Evolutionary conservation across 30 jellyfish, hydroid and myxozoan genomes (phyloP), one percentile per base, ranked within the genome.

Genomic region (Rhopilema esculentum): DNA sequence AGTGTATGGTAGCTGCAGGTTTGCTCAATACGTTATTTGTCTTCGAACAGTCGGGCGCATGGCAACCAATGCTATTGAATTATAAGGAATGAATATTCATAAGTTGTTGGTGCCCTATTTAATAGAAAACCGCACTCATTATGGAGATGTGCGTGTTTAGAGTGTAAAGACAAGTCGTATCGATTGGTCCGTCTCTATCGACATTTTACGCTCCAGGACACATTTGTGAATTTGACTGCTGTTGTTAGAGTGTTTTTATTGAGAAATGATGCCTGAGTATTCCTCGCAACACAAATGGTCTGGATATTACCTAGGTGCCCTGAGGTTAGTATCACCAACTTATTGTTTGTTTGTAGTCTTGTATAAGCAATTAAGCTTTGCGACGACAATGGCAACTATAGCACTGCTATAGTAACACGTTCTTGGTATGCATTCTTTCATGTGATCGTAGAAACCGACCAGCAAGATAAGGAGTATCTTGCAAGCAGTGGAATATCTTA

Each of bases 261-360:
- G 86, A 88, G 91, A 26, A 19, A 88, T 88, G 96, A 91, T 91
- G 97, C 97, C 94, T 48, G 97, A 91, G 82, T 91, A 69, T 75
- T 69, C 97, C 52, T 71, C 95, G 77, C 95, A 83, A 67, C 91
- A 83, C 91, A 91, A 91, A 67, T 91, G 97, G 97, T 86, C 91
- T 1, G 97, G 97, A 28, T 91, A 91, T 52, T 84, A 91, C 81
- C 85, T 76, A 24, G 87, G 89, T 32, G 87, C 95, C 61, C 64
- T 80, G 57, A 29, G 97, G 97, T 91, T 32, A 16, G 97, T 88
- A 62, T 81, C 33, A 21, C 31, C 23, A 4, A 22, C 16, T 69
- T 12, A 23, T 83, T 70, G 80, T 66, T 83, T 71, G 79, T 70
- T 29, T 57, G 20, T 32, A 53, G 26, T 27, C 27, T 1, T 69